Base-by-base conservation (phyloP, 2,797 vertebrate species). In the Sebastes variabilis region DNA sequence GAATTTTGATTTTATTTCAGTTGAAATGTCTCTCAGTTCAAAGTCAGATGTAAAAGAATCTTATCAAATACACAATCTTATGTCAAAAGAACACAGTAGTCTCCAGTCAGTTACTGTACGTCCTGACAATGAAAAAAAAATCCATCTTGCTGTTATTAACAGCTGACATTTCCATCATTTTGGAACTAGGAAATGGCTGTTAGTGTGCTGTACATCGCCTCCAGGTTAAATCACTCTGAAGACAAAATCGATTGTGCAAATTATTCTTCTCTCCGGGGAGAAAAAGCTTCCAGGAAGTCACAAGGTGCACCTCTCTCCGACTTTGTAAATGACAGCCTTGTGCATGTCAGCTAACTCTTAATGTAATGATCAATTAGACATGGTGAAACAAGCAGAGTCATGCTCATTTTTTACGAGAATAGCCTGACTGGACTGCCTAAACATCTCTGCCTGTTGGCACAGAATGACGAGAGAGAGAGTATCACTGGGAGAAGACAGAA, bases 241-340 rank as follows among this genome's bases (percentile, higher is more conserved):
- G 72, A 59, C 3, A 2, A 61, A 71, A 81, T 88, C 56, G 4
- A 85, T 81, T 14, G 16, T 6, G 29, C 58, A 38, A 64, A 32
- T 77, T 68, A 65, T 75, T 62, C 32, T 25, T 58, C 38, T 56
- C 59, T 38, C 38, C 4, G 0, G 58, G 42, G 78, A 81, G 10
- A 66, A 46, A 34, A 8, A 6, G 55, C 79, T 86, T 89, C 83
- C 78, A 75, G 81, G 16, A 71, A 83, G 81, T 87, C 73, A 86
- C 68, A 78, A 56, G 75, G 64, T 83, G 79, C 55, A 66, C 20
- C 20, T 30, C 75, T 67, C 55, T 27, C 61, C 4, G 30, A 10
- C 49, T 60, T 62, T 67, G 68, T 78, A 75, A 78, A 83, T 38
- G 72, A 80, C 83, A 83, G 83, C 11, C 72, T 70, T 30, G 73